Conservation (phyloP, 2,797 vertebrate genomes). For the Sciurus vulgaris region DNA sequence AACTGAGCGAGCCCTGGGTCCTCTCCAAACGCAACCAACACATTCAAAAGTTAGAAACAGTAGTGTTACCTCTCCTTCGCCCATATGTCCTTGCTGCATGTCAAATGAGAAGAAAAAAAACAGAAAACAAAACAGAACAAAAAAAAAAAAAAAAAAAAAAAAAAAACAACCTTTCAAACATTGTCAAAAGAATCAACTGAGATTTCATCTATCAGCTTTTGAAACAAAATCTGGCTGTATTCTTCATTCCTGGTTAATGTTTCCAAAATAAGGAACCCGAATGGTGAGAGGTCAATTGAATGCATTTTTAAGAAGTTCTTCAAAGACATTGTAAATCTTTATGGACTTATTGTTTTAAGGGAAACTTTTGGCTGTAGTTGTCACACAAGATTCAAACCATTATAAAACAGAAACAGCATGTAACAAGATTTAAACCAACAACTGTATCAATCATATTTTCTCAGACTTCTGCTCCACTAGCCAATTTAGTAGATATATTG, state of each 20-base stretch:
- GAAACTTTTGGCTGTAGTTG: constrained; percentile 21
- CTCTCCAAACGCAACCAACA: constrained; percentile 88
- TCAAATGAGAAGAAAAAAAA: constrained; percentile 92
- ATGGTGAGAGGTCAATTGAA: constrained; percentile 44
- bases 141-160: constrained; percentile 85
- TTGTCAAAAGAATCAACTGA: constrained; percentile 89
- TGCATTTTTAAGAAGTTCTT: constrained; percentile 61
- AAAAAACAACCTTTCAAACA: constrained; percentile 92
- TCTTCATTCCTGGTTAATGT: constrained; percentile 56
- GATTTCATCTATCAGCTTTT: constrained; percentile 85
- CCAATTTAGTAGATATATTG: constrained; percentile 36
- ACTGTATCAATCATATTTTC: constrained; percentile 1
- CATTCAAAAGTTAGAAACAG: constrained; percentile 91
- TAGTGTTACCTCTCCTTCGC: constrained; percentile 99
- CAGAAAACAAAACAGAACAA: constrained; percentile 28
- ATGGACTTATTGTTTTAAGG: constrained; percentile 38
- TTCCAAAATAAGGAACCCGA: constrained; percentile 70
- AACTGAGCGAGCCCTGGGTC: constrained; percentile 76
- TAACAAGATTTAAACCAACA: constrained; percentile 19
- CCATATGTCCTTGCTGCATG: constrained; percentile 99
- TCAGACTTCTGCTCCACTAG: constrained; percentile 43
- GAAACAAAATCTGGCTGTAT: constrained; percentile 68
- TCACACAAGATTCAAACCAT: not conserved
- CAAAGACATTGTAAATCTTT: constrained; percentile 45
- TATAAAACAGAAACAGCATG: constrained; percentile 9